phyloP scores from a whole-genome alignment of 2,797 vertebrate species.

The Zenarchopterus dispar region DNA sequence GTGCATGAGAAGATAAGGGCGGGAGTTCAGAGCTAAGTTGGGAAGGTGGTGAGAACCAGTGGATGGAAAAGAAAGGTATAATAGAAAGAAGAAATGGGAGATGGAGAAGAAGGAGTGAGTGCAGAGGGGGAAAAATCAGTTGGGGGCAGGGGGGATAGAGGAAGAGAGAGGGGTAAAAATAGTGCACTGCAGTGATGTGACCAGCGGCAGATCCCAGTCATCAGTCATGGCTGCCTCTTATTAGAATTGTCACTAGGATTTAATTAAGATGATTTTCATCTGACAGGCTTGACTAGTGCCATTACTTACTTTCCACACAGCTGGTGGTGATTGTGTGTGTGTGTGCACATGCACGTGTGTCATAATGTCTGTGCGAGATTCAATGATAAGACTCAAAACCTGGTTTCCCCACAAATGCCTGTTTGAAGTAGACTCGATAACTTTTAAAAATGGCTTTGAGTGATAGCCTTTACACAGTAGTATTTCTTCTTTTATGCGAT shows the following conservation, averaged over 20 bases:
- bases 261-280: constrained; percentile 85
- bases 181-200: constrained; percentile 70
- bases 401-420: constrained; percentile 29
- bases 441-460: neutral
- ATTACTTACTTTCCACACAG: constrained; percentile 72
- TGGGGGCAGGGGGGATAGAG: constrained; percentile 34
- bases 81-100: constrained; percentile 11
- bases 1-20: constrained; percentile 22
- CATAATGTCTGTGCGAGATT: constrained; percentile 11
- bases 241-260: constrained; percentile 82
- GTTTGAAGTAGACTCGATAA: constrained; percentile 8
- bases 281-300: constrained; percentile 75
- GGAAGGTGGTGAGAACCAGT: too few relatives aligned
- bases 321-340: constrained; percentile 30
- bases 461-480: constrained; percentile 5
- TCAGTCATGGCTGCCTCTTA: constrained; percentile 79
- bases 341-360: constrained; percentile 10
- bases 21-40: too few relatives aligned
- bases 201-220: constrained; percentile 74
- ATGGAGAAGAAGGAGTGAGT: constrained; percentile 18
- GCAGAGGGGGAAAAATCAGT: constrained; percentile 47
- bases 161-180: constrained; percentile 70
- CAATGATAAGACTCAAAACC: constrained; percentile 2
- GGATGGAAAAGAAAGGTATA: too few relatives aligned
- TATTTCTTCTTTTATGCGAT: neutral